Evolutionary conservation across 2,888 invertebrate genomes (phyloP).

Genomic region (Doris montereyensis): DNA sequence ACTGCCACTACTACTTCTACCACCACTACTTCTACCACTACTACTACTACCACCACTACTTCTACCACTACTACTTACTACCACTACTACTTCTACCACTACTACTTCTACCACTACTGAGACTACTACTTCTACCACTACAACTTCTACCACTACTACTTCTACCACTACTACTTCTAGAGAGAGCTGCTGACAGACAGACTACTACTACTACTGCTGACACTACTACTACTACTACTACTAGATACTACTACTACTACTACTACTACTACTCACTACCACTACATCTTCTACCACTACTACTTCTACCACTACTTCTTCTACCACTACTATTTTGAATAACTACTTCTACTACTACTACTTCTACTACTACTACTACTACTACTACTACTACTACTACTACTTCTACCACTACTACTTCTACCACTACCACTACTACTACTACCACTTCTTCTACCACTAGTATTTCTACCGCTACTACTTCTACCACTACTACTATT

Average conservation of each 20-base stretch:
- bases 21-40: background rate
- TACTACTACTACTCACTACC: no score
- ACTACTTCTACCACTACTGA: no score
- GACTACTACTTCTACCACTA: no score
- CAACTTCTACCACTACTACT: no score
- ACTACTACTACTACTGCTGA: no score
- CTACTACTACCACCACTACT: background rate
- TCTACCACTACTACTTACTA: background rate
- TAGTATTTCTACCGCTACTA: background rate
- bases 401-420: background rate
- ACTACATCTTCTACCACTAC: no score
- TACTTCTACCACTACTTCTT: background rate
- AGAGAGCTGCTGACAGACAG: no score
- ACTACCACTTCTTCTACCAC: background rate
- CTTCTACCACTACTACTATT: background rate
- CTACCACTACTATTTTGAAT: background rate
- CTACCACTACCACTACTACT: background rate
- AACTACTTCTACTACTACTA: background rate
- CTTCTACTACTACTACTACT: background rate
- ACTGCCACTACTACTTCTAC: background rate
- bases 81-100: no score
- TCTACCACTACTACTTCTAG: no score
- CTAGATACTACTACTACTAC: no score
- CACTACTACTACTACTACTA: no score
- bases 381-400: background rate